These are phyloP conservation scores for Gryllus bimaculatus DNA, from an alignment of 1,140 invertebrate species.

Conservation along the genomic window DNA sequence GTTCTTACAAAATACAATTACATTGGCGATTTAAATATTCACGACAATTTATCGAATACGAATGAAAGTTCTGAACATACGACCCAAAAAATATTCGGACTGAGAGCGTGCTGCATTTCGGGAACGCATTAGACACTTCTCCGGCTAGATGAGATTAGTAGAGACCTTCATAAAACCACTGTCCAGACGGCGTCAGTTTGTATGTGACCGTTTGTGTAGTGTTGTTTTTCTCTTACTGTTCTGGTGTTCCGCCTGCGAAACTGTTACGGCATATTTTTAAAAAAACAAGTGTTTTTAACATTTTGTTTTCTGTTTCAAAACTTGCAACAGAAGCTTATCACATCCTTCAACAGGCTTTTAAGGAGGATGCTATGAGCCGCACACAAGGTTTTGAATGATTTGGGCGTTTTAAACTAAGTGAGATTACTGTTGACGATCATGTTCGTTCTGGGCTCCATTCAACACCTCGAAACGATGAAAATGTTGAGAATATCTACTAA, in stretches of 20 bases:
- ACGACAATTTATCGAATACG: too few species aligned
- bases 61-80: too few species aligned
- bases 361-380: constrained; percentile 10
- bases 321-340: constrained; percentile 10
- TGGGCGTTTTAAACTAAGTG: not conserved
- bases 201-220: not conserved
- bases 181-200: not conserved
- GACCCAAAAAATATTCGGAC: not conserved
- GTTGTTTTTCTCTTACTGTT: not conserved
- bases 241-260: not conserved
- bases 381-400: not conserved
- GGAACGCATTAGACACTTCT: not conserved
- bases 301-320: constrained; percentile 12
- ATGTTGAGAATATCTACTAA: constrained; percentile 22
- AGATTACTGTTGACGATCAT: constrained; percentile 21
- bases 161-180: not conserved
- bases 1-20: too few species aligned
- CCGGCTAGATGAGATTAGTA: not conserved
- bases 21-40: too few species aligned
- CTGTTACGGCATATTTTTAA: constrained; percentile 13
- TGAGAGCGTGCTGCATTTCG: not conserved
- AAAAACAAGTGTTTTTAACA: constrained; percentile 7
- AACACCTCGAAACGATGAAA: constrained; percentile 20
- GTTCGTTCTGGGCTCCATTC: constrained; percentile 20
- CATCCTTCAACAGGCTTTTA: not conserved